phyloP scores from a whole-genome alignment of 1,140 invertebrate genomes.

The Habropoda laboriosa region DNA sequence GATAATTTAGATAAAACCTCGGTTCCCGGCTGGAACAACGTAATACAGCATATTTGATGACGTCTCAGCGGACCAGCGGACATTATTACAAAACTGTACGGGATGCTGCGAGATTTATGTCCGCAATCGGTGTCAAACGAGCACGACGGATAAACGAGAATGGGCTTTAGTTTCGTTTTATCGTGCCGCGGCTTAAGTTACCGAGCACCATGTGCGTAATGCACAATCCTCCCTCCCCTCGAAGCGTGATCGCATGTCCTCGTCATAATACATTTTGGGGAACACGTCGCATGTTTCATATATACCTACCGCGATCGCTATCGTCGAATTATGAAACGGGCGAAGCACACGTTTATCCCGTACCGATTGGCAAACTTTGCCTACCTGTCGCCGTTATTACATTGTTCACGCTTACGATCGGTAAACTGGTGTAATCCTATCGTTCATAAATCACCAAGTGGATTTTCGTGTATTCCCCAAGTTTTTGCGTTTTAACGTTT shows the following conservation, averaged over 20 bases:
- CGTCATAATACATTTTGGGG: constrained; percentile 12
- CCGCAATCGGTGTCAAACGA: constrained; percentile 65
- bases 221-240: too few relatives aligned
- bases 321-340: constrained; percentile 15
- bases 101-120: constrained; percentile 69
- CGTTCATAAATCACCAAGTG: neutral
- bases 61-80: constrained; percentile 55
- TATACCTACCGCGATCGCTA: neutral
- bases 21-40: constrained; percentile 10
- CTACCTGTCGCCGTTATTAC: neutral
- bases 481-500: neutral
- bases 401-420: neutral
- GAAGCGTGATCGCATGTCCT: neutral
- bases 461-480: neutral
- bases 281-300: neutral
- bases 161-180: constrained; percentile 71
- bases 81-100: constrained; percentile 70
- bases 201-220: constrained; percentile 62
- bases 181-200: constrained; percentile 67
- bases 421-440: neutral
- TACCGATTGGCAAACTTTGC: neutral
- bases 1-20: constrained; percentile 49
- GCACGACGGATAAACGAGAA: constrained; percentile 65
- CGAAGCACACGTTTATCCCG: neutral
- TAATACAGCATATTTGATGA: constrained; percentile 45